These are phyloP conservation scores for Sinhomidia bicolor DNA, from an alignment of 2,888 invertebrate genomes.

Conservation along the genomic window DNA sequence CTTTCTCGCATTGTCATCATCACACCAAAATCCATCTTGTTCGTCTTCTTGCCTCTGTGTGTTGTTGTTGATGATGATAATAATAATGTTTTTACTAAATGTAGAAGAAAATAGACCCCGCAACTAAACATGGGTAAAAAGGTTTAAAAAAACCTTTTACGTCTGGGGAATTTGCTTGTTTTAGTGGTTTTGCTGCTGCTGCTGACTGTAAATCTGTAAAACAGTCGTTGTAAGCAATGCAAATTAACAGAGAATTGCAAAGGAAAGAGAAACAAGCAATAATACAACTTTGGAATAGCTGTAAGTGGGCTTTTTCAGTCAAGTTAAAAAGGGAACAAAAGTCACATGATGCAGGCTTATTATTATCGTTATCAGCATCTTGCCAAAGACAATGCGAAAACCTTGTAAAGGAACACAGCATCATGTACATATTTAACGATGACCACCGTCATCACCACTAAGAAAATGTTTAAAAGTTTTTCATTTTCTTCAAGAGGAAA, in stretches of 20 bases:
- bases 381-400: too few relatives aligned
- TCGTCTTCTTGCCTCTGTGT: background rate
- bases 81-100: background rate
- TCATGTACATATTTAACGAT: slow-evolving; percentile 9
- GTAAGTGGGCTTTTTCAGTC: too few relatives aligned
- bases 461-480: background rate
- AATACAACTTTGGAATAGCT: background rate
- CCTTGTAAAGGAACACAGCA: background rate
- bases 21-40: background rate
- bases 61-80: background rate
- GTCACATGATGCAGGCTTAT: slow-evolving; percentile 28
- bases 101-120: slow-evolving; percentile 3
- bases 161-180: background rate
- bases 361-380: slow-evolving; percentile 12
- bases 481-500: slow-evolving; percentile 36
- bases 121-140: background rate
- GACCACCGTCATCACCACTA: background rate
- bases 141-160: background rate
- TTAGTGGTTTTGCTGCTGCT: too few relatives aligned
- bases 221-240: background rate
- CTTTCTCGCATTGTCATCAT: slow-evolving; percentile 24
- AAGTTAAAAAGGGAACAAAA: background rate
- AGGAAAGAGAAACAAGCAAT: background rate
- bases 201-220: background rate
- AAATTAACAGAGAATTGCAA: background rate